Percentiles rank a stretch among this genome's conserved stretches.
Evolutionary conservation across 2,797 vertebrate species (phyloP).

Genomic region (Moxostoma hubbsi): DNA sequence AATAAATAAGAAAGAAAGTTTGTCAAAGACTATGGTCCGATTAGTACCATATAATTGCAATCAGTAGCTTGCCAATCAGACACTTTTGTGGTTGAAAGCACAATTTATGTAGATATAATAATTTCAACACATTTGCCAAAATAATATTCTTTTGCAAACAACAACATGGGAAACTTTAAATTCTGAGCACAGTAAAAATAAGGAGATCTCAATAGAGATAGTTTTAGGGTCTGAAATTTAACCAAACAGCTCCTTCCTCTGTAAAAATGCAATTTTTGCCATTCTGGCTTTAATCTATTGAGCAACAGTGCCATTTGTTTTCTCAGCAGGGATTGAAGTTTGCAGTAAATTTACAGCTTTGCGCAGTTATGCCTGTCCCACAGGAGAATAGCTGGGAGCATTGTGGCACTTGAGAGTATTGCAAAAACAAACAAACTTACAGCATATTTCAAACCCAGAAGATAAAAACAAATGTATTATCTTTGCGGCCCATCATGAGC

Average conservation of each 20-base stretch:
- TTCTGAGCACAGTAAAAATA: background rate
- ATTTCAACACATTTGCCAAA: background rate
- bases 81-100: background rate
- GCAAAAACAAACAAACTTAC: conserved; percentile 15
- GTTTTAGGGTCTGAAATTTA: conserved; percentile 2
- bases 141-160: background rate
- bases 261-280: conserved; percentile 24
- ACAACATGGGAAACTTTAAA: background rate
- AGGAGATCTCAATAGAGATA: background rate
- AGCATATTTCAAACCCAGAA: background rate
- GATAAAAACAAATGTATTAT: background rate
- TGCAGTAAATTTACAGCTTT: conserved; percentile 25
- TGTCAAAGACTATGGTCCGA: background rate
- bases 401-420: conserved; percentile 9
- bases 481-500: background rate
- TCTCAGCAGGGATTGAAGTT: conserved; percentile 46
- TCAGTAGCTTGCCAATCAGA: background rate
- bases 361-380: conserved; percentile 1
- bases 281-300: conserved; percentile 29
- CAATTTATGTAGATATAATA: background rate
- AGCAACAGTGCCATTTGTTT: conserved; percentile 43
- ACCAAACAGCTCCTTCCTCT: conserved; percentile 3
- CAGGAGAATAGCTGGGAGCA: conserved; percentile 4
- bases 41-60: background rate
- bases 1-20: conserved; percentile 3